A percentile compares a stretch with the other conserved stretches of the same genome.
These are phyloP conservation scores for Brachionus sp. DNA, from an alignment of 1,140 invertebrate genomes.

Conservation along the genomic window DNA sequence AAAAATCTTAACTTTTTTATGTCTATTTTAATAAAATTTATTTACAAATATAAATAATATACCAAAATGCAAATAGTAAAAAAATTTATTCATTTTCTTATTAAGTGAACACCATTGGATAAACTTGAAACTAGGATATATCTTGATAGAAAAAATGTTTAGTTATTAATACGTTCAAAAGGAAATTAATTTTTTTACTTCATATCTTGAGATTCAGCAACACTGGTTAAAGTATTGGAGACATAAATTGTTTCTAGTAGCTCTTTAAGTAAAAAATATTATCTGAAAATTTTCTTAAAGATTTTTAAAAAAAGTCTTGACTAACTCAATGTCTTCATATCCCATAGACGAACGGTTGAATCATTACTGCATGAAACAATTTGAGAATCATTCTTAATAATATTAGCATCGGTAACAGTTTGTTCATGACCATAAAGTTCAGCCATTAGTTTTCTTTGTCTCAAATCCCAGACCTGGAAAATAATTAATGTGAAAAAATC, in stretches of 20 bases:
- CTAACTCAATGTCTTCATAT: background rate
- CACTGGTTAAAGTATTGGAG: background rate
- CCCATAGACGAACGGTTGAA: slow-evolving; percentile 36
- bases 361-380: slow-evolving; percentile 45
- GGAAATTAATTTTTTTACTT: background rate
- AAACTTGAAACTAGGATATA: slow-evolving; percentile 5
- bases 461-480: slow-evolving; percentile 5
- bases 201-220: background rate
- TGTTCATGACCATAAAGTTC: slow-evolving; percentile 35
- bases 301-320: background rate
- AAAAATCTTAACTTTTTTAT: background rate
- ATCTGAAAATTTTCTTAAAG: background rate
- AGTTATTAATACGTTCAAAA: background rate
- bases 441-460: background rate
- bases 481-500: background rate
- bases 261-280: background rate
- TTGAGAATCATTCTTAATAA: slow-evolving; percentile 18
- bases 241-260: background rate
- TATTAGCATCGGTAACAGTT: slow-evolving; percentile 7
- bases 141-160: background rate
- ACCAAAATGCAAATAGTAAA: background rate
- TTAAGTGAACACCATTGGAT: background rate
- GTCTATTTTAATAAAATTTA: slow-evolving; percentile 4
- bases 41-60: slow-evolving; percentile 6
- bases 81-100: background rate